Evolutionary conservation across 2,888 invertebrate species (phyloP), one percentile per base, ranked within the genome.

Genomic region (Eledone cirrhosa): DNA sequence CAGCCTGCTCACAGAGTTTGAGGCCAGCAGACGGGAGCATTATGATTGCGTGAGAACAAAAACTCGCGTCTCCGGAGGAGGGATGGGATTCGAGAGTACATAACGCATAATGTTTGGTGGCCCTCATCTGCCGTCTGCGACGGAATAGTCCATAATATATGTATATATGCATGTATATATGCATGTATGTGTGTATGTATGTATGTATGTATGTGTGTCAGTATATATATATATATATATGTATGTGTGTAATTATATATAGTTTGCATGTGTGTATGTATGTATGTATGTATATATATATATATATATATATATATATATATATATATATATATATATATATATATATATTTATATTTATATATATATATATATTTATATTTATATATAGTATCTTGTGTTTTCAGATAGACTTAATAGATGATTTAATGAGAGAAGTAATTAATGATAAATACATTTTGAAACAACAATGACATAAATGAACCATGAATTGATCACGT

Each of bases 311-410:
- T 48, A 47, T 77, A 77, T 77, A n/a, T 77, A 77, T 77, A 13
- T 77, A 77, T 77, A 47, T 77, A 77, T 77, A 47, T 77, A 77
- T 77, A 47, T 77, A 77, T 77, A 47, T 77, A 77, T 77, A 14
- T 77, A 59, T 77, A 14, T 77, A 7, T 77, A 8, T 33, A 8
- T 33, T 3, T 33, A 8, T 33, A 8, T 33, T 3, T 33, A 8
- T 33, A 8, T 33, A 8, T 33, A 8, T 33, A 33, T 33, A 7
- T 33, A 33, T 33, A 33, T 33, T 33, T 33, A 33, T 33, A 33
- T 33, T n/a, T n/a, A n/a, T n/a, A 41, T 41, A 11, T 41, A 41
- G 5, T 41, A 11, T 41, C 11, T 41, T 11, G 8, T 5, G 0
- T 41, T 2, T 41, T 41, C 11, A 41, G 5, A 41, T 11, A 41